Evolutionary conservation across 2,888 invertebrate species (phyloP).

Genomic region (Machimus atricapillus): DNA sequence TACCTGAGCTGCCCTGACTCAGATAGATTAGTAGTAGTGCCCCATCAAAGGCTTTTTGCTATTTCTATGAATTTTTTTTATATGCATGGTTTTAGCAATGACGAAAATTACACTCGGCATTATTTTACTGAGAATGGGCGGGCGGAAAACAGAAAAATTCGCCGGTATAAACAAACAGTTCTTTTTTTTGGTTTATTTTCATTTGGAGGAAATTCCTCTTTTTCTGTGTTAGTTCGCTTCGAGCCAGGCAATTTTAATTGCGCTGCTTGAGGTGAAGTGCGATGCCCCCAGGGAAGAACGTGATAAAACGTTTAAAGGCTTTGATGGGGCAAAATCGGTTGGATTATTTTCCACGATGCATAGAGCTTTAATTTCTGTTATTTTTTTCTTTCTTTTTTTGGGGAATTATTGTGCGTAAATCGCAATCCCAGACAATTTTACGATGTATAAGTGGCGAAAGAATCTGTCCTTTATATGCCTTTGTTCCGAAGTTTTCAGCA

Average conservation of each 20-base stretch:
- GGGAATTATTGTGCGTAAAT: neutral
- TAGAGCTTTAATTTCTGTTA: neutral
- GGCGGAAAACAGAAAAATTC: neutral
- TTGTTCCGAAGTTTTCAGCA: neutral
- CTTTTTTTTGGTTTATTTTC: neutral
- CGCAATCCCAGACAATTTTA: neutral
- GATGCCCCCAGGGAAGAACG: neutral
- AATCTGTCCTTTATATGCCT: neutral
- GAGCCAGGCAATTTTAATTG: neutral
- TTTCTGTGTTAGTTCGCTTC: neutral
- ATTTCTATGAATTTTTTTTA: neutral
- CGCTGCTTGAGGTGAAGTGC: neutral
- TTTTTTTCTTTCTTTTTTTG: neutral
- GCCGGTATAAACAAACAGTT: conserved; percentile 24
- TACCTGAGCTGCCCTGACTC: neutral
- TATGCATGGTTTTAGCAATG: neutral
- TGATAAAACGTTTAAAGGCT: conserved; percentile 6
- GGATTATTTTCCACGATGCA: neutral
- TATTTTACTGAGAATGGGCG: neutral
- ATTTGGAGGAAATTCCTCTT: neutral
- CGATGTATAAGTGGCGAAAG: neutral
- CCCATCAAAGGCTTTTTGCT: neutral
- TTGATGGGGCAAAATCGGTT: neutral
- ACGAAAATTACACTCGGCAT: neutral
- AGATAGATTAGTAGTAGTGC: neutral